A percentile compares a stretch with the other conserved stretches of the same genome.
Evolutionary conservation across 1,140 invertebrate genomes (phyloP).

Genomic region (Camponotus floridanus): DNA sequence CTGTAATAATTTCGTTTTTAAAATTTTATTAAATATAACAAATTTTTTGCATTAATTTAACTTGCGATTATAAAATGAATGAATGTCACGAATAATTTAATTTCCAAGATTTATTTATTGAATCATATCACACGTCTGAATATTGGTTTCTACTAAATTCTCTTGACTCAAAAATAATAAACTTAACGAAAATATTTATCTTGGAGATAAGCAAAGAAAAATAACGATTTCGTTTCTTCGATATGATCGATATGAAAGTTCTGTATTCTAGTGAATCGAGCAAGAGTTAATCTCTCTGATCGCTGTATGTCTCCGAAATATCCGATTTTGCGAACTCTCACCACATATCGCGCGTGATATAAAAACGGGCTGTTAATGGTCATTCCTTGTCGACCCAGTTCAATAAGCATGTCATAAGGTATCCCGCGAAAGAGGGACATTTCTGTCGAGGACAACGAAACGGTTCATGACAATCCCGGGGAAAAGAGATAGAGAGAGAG

Average conservation of each 20-base stretch:
- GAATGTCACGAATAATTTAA: no score
- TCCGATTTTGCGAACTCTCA: conserved; percentile 15
- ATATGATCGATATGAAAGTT: conserved; percentile 12
- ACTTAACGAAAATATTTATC: background rate
- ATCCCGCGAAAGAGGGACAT: conserved; percentile 32
- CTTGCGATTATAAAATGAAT: no score
- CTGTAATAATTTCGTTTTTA: no score
- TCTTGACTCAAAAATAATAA: no score
- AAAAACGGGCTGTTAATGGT: conserved; percentile 45
- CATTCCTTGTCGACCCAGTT: conserved; percentile 46
- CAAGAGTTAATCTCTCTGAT: conserved; percentile 27
- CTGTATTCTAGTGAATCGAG: background rate
- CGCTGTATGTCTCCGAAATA: conserved; percentile 10
- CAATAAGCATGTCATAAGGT: conserved; percentile 52
- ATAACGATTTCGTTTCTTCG: background rate
- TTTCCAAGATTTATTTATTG: no score
- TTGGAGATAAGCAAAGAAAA: background rate
- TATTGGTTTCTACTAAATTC: no score
- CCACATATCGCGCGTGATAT: conserved; percentile 36
- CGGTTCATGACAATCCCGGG: conserved; percentile 43
- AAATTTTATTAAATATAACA: no score
- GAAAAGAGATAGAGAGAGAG: no score
- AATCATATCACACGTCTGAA: no score
- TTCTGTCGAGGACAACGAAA: conserved; percentile 63
- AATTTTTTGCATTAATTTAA: no score